Evolutionary conservation across 2,888 invertebrate genomes (phyloP).

Genomic region (Hartigia nigra): DNA sequence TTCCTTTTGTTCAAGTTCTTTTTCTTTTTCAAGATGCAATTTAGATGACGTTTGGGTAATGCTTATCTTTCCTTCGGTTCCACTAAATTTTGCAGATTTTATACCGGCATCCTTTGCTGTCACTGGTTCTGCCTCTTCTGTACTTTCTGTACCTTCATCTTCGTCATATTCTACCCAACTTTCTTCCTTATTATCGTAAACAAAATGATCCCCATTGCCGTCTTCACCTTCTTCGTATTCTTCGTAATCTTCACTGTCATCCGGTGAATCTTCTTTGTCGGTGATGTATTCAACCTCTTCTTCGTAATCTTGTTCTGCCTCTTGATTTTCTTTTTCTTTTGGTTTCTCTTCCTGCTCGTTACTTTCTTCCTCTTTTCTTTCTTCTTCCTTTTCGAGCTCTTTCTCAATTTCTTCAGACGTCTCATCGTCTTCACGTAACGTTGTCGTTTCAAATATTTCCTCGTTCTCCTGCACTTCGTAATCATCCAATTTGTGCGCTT

Average conservation of each 20-base stretch:
- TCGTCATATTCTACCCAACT: conserved; percentile 11
- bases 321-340: not conserved
- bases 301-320: not conserved
- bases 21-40: not conserved
- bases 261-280: not conserved
- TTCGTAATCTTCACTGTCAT: conserved; percentile 12
- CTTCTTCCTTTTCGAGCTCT: not conserved
- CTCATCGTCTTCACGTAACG: not conserved
- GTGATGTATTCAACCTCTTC: conserved; percentile 2
- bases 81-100: not conserved
- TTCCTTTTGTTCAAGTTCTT: conserved; percentile 5
- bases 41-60: not conserved
- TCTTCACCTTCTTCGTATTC: conserved; percentile 21
- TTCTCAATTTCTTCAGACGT: too few species aligned
- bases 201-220: not conserved
- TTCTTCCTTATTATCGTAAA: conserved; percentile 13
- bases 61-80: not conserved
- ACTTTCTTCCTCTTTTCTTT: conserved; percentile 7
- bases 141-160: not conserved
- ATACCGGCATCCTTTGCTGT: not conserved
- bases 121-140: not conserved
- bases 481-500: not conserved
- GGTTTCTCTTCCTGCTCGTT: too few species aligned
- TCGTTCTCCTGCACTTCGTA: not conserved
- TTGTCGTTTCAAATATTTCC: too few species aligned